Conservation (phyloP, 2,888 invertebrate genomes). For the Stenotaenia linearis region DNA sequence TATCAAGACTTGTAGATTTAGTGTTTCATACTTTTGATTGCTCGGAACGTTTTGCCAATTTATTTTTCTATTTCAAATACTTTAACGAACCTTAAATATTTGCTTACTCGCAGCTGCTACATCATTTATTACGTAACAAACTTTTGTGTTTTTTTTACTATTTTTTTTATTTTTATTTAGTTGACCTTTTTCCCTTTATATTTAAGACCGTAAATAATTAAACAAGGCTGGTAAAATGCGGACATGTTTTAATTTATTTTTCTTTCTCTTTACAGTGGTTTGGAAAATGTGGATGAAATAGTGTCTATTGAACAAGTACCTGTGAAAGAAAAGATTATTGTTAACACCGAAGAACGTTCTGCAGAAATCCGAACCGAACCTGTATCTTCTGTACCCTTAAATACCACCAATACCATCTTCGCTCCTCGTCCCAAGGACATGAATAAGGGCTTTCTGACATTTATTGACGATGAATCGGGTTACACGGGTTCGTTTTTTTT, state of each 20-base stretch:
- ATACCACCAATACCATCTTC: constrained; percentile 57
- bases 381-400: constrained; percentile 59
- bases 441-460: constrained; percentile 86
- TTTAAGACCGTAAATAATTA: no score
- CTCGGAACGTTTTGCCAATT: no score
- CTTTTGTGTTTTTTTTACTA: no score
- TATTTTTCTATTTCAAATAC: no score
- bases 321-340: constrained; percentile 28
- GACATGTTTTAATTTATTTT: constrained; percentile 39
- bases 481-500: constrained; percentile 63
- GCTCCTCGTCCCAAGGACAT: constrained; percentile 82
- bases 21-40: no score
- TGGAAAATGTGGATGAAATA: constrained; percentile 72
- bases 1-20: no score
- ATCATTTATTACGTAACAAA: not conserved
- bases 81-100: no score
- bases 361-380: not conserved
- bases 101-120: not conserved
- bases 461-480: constrained; percentile 74
- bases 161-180: not conserved
- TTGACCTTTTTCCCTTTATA: no score
- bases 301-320: constrained; percentile 52
- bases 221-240: not conserved
- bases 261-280: constrained; percentile 57
- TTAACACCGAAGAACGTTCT: not conserved